Percentiles rank a stretch among this genome's conserved stretches.
Evolutionary conservation across 2,888 invertebrate species (phyloP).

Genomic region (Pterostichus madidus): DNA sequence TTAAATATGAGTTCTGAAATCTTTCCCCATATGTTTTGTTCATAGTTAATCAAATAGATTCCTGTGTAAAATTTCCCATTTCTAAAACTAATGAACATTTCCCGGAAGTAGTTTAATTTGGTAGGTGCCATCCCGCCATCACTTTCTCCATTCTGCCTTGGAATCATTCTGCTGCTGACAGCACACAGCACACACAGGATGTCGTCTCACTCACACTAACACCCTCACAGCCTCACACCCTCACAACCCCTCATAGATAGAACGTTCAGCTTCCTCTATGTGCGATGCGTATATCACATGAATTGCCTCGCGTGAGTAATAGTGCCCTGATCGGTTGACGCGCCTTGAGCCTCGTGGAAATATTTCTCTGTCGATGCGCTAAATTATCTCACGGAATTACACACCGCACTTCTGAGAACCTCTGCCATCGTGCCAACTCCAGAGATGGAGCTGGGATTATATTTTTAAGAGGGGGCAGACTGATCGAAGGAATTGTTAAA

Average conservation of each 20-base stretch:
- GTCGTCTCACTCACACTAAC: not conserved
- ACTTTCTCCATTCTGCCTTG: not conserved
- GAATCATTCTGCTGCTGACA: constrained; percentile 5
- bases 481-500: too few relatives aligned
- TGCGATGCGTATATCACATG: constrained; percentile 22
- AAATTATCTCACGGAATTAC: constrained; percentile 47
- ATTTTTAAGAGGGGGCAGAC: not conserved
- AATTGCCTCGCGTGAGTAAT: constrained; percentile 47
- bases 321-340: constrained; percentile 52
- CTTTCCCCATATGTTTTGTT: too few relatives aligned
- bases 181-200: not conserved
- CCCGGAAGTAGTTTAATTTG: constrained; percentile 8
- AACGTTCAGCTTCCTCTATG: constrained; percentile 3
- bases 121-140: constrained; percentile 14
- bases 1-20: too few relatives aligned
- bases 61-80: too few relatives aligned
- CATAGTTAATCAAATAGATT: too few relatives aligned
- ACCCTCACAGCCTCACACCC: not conserved
- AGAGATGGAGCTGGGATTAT: not conserved
- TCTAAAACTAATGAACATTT: not conserved
- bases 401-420: not conserved
- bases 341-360: constrained; percentile 24
- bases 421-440: not conserved
- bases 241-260: not conserved
- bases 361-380: constrained; percentile 57